Evolutionary conservation across 2,797 vertebrate genomes (phyloP), one percentile per base, ranked within the genome.

Genomic region (Karalla daura): DNA sequence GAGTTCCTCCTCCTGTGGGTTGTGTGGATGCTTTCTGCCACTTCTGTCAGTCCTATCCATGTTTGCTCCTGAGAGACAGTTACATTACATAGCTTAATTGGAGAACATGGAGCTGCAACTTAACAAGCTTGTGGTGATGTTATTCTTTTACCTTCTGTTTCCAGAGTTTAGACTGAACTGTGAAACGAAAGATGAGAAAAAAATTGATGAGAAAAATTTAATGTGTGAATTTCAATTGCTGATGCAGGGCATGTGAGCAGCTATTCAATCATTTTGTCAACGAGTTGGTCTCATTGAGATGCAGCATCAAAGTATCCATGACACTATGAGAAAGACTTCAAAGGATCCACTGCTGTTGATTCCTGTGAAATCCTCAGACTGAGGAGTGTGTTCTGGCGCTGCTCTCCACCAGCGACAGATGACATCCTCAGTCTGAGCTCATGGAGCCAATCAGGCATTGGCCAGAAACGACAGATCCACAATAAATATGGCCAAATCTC

Each of bases 51-150:
- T 23, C 17, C 12, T 63, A 4, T 70, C 70, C 30, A 32, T 45
- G 63, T 56, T 45, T 56, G 39, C 47, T 52, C 30, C 51, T 49
- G 36, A 64, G 60, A 39, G 53, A 70, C 58, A 15, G 39, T 61
- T 30, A 20, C n/a, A n/a, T 15, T 43, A 12, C 41, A n/a, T 27
- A 49, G 28, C 24, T 63, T 30, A 59, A 63, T 59, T 67, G 47
- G 21, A 51, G 39, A 43, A 35, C 36, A 66, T 18, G 51, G 17
- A 63, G n/a, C 28, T 21, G 21, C 21, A 10, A 3, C 24, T 11
- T 24, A 75, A 36, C 8, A 7, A 25, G 49, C 30, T 43, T 20
- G 39, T 50, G 23, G 62, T 50, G 45, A 54, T 37, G 40, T 45
- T 73, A 49, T 30, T 66, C 39, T 25, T 18, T 46, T 12, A 51